Percentiles rank a stretch among this genome's conserved stretches.
These are phyloP conservation scores for Amphiduros pacificus DNA, from an alignment of 2,888 invertebrate species.

Conservation along the genomic window DNA sequence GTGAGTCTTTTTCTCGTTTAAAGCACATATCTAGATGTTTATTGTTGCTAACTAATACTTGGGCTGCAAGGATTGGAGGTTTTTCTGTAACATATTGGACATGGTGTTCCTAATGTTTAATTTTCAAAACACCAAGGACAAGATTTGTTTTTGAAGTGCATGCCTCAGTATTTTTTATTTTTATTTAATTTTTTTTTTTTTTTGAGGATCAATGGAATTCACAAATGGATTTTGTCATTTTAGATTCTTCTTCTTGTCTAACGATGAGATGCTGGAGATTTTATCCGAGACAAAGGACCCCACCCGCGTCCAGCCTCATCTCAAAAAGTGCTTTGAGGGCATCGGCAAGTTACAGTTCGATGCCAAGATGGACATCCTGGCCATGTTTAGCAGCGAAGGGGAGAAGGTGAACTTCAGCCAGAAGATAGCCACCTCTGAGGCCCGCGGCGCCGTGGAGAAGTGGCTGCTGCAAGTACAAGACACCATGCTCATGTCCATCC, in stretches of 20 bases:
- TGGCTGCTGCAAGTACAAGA: slow-evolving; percentile 82
- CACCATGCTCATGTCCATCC: slow-evolving; percentile 75
- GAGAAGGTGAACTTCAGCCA: slow-evolving; percentile 76
- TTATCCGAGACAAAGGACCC: slow-evolving; percentile 61
- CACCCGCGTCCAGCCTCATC: slow-evolving; percentile 58
- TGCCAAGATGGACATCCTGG: slow-evolving; percentile 81
- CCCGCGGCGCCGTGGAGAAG: slow-evolving; percentile 78
- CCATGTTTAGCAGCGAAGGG: slow-evolving; percentile 79
- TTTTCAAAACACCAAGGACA: too few relatives aligned
- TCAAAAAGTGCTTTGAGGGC: slow-evolving; percentile 64
- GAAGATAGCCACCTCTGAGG: slow-evolving; percentile 79
- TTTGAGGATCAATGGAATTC: too few relatives aligned
- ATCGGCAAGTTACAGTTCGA: slow-evolving; percentile 86
- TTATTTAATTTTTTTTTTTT: too few relatives aligned
- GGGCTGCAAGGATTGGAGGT: too few relatives aligned
- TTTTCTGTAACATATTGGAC: too few relatives aligned
- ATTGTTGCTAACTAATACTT: too few relatives aligned
- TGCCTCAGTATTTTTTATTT: too few relatives aligned
- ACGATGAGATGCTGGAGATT: slow-evolving; percentile 61
- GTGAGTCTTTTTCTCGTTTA: too few relatives aligned
- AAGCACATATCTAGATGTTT: too few relatives aligned
- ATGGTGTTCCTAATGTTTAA: too few relatives aligned
- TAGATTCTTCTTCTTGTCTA: slow-evolving; percentile 61
- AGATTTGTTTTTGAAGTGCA: too few relatives aligned
- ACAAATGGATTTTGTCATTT: too few relatives aligned